Evolutionary conservation across 1,140 invertebrate genomes (phyloP).

Genomic region (Bradynema listronoti): DNA sequence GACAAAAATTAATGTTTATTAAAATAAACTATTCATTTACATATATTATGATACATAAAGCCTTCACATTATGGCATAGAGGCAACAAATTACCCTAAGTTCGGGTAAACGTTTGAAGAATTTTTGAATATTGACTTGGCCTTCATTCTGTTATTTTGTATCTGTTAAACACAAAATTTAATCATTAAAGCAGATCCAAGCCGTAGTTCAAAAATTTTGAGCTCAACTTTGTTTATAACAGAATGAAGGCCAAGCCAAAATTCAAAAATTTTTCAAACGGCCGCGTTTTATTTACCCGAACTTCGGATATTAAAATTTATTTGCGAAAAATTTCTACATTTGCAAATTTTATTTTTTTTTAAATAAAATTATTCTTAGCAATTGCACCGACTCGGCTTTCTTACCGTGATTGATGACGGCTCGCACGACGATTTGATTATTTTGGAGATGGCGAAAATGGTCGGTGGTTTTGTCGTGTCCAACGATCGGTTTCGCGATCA

Average conservation of each 20-base stretch:
- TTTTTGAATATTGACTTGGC: no score
- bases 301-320: neutral
- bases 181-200: neutral
- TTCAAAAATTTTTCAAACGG: neutral
- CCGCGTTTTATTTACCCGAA: neutral
- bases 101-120: no score
- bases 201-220: neutral
- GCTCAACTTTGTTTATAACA: neutral
- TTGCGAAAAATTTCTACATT: neutral
- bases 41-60: no score
- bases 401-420: neutral
- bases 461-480: constrained; percentile 29
- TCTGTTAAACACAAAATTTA: no score
- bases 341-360: neutral
- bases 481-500: constrained; percentile 28
- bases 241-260: neutral
- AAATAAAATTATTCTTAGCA: no score
- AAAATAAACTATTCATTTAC: no score
- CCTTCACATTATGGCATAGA: no score
- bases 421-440: constrained; percentile 30
- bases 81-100: no score
- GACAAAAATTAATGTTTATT: no score
- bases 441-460: constrained; percentile 30
- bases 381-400: constrained; percentile 4
- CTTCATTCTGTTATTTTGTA: no score